Evolutionary conservation across 2,113 vertebrate genomes (phyloP).

Genomic region (Leuciscus idus): DNA sequence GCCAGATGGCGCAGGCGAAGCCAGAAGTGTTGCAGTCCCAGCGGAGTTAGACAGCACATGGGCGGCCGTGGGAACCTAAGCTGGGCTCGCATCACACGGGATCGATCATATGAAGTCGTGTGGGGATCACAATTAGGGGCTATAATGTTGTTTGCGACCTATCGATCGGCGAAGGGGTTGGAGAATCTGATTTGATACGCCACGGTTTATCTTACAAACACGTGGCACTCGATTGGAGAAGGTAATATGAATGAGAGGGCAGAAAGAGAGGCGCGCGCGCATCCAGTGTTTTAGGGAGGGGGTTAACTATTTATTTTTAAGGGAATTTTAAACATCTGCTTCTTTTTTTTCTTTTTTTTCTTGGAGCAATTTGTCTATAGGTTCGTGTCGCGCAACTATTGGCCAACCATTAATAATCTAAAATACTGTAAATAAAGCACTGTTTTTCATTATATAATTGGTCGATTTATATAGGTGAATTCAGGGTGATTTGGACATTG

Average conservation of each 20-base stretch:
- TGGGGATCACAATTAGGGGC: slow-evolving; percentile 55
- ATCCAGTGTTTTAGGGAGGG: not conserved
- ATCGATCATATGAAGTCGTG: slow-evolving; percentile 77
- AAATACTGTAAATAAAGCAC: too few relatives aligned
- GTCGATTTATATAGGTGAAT: too few relatives aligned
- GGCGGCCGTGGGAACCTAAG: slow-evolving; percentile 80
- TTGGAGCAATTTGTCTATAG: not conserved
- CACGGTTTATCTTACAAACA: not conserved
- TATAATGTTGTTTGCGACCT: slow-evolving; percentile 45
- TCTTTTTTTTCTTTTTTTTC: not conserved
- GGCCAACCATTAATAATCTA: too few relatives aligned
- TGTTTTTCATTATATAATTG: too few relatives aligned
- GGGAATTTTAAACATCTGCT: not conserved
- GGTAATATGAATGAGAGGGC: not conserved
- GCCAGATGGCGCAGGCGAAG: slow-evolving; percentile 79
- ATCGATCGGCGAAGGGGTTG: slow-evolving; percentile 51
- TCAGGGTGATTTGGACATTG: too few relatives aligned
- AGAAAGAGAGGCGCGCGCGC: not conserved
- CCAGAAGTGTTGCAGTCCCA: slow-evolving; percentile 67
- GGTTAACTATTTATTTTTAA: not conserved
- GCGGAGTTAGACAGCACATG: slow-evolving; percentile 76
- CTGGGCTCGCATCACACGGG: slow-evolving; percentile 78
- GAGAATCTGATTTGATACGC: slow-evolving; percentile 36
- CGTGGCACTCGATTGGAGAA: not conserved
- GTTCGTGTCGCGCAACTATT: too few relatives aligned